Evolutionary conservation across 2,888 invertebrate genomes (phyloP).

Genomic region (Gari tellinella): DNA sequence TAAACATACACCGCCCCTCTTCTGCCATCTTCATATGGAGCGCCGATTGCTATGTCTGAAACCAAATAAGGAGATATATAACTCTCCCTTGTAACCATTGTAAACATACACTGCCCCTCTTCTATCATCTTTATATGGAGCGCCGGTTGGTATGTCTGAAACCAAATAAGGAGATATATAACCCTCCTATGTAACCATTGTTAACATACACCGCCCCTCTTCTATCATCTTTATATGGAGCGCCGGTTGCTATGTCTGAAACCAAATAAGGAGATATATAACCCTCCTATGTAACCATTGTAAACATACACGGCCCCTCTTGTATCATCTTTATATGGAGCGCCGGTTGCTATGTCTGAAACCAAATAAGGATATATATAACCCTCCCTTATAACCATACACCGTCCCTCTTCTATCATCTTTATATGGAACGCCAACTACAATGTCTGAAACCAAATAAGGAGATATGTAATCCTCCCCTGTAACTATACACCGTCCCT

Average conservation of each 20-base stretch:
- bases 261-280: too few species aligned
- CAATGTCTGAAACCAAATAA: constrained; percentile 34
- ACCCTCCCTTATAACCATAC: too few species aligned
- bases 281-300: constrained; percentile 49
- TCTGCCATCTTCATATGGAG: constrained; percentile 61
- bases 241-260: constrained; percentile 62
- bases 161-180: too few species aligned
- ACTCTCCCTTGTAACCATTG: constrained; percentile 48
- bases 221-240: constrained; percentile 60
- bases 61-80: too few species aligned
- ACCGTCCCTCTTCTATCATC: constrained; percentile 38
- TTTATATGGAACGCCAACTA: too few species aligned
- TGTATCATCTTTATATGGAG: constrained; percentile 60
- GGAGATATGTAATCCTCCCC: constrained; percentile 31
- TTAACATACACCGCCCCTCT: constrained; percentile 60
- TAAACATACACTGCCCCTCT: constrained; percentile 60
- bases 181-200: constrained; percentile 49
- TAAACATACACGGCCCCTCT: constrained; percentile 60
- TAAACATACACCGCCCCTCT: constrained; percentile 60
- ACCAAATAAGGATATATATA: too few species aligned
- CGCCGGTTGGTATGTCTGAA: constrained; percentile 62
- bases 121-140: constrained; percentile 60
- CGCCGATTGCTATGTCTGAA: constrained; percentile 62
- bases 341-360: constrained; percentile 62
- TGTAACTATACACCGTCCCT: constrained; percentile 55